Conservation (phyloP, 2,797 vertebrate genomes). For the Tenualosa ilisha region DNA sequence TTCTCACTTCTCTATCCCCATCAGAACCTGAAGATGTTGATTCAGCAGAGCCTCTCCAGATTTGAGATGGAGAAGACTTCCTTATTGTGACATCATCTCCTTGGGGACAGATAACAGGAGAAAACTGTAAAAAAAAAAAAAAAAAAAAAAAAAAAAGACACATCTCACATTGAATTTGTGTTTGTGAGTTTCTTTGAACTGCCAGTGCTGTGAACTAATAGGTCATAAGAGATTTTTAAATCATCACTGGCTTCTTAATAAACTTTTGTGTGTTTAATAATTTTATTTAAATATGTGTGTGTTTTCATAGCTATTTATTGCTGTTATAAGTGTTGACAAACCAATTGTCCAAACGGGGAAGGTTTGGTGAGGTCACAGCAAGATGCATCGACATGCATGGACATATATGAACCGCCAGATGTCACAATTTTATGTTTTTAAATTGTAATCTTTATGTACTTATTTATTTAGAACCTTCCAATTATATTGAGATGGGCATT, state of each 20-base stretch:
- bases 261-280: no score
- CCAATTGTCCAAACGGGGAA: background rate
- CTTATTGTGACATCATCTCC: background rate
- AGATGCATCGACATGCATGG: background rate
- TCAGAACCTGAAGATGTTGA: background rate
- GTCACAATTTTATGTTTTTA: background rate
- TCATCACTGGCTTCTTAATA: background rate
- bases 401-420: background rate
- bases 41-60: background rate
- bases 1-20: background rate
- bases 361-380: background rate
- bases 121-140: background rate
- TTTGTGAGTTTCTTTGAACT: background rate
- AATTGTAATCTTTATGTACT: background rate
- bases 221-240: background rate
- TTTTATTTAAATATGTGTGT: background rate
- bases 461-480: background rate
- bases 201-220: background rate
- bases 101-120: background rate
- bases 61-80: background rate
- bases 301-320: background rate
- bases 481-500: background rate
- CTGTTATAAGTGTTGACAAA: background rate
- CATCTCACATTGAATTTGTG: background rate
- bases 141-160: slow-evolving; percentile 3